Base-by-base conservation (phyloP, 35 echinoderm and acorn worm genomes). In the Apostichopus californicus region DNA sequence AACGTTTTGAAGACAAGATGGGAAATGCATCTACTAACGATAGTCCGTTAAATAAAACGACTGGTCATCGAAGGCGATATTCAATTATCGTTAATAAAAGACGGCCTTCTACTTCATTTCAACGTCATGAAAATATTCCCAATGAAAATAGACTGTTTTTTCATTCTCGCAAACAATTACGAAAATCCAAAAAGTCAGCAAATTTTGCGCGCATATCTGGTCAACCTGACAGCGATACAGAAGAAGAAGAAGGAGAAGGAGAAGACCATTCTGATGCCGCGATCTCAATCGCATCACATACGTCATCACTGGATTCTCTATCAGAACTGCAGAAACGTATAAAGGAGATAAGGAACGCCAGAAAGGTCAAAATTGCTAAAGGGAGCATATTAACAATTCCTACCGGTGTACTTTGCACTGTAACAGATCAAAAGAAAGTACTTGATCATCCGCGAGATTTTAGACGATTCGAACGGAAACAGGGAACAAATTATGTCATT, bases 101-200 rank as follows among this genome's bases (percentile, higher is more conserved):
- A 10, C 18, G 86, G 14, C 86, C 86, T 25, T 87, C 86, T 52
- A 57, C 59, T 63, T 87, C 86, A 8, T 20, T 87, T 66, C 34
- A 46, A 46, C 34, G 34, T 46, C 34, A 46, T 46, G 59, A 58
- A 70, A 87, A 87, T 65, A 63, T 87, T 66, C 57, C 86, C 2
- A 87, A 87, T 58, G 86, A 87, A 52, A 87, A 87, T 15, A 63
- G 86, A 57, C 64, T 87, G 25, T 87, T 87, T 87, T 59, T 87
- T 24, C 86, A 87, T 65, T 87, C 64, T 87, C 58, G 59, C 9
- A 56, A 71, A 15, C 2, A 71, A 80, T 22, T 13, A 46, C 25
- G 11, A 64, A 12, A 87, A 59, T 21, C 86, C 20, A 12, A 57
- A 46, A 87, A 14, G 34, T 46, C 55, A 68, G 14, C 64, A 18